phyloP scores from a whole-genome alignment of 2,888 invertebrate genomes.

The Microctonus hyperodae region DNA sequence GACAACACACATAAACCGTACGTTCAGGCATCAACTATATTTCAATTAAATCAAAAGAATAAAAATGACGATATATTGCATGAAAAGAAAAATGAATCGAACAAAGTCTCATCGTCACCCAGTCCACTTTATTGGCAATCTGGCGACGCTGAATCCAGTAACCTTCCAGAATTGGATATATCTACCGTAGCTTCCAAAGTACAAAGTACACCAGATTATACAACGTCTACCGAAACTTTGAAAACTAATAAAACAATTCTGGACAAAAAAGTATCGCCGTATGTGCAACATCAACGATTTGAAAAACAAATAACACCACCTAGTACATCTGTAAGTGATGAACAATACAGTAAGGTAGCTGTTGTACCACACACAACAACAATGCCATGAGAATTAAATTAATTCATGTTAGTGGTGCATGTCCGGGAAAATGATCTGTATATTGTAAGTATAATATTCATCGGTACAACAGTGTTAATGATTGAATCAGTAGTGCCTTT shows the following conservation, averaged over 20 bases:
- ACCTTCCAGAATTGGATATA: conserved; percentile 15
- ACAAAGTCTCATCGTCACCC: conserved; percentile 32
- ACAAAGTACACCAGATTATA: conserved; percentile 48
- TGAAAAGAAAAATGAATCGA: conserved; percentile 36
- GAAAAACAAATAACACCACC: conserved; percentile 41
- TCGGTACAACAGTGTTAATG: neutral
- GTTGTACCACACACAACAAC: conserved; percentile 48
- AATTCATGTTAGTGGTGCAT: conserved; percentile 4
- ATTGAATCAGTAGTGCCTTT: conserved; percentile 21
- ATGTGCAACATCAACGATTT: conserved; percentile 48
- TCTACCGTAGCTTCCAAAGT: neutral
- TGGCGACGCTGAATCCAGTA: conserved; percentile 33
- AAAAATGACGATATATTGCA: conserved; percentile 19
- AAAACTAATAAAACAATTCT: conserved; percentile 37
- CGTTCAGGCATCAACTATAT: conserved; percentile 45
- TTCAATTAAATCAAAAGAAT: conserved; percentile 43
- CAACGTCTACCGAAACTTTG: conserved; percentile 49
- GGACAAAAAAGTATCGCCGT: conserved; percentile 37
- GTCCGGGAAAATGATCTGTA: conserved; percentile 29
- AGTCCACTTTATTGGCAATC: conserved; percentile 43
- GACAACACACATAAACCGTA: conserved; percentile 42
- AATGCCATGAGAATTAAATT: conserved; percentile 46
- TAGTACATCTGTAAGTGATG: conserved; percentile 42
- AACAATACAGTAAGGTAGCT: conserved; percentile 56
- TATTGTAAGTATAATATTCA: conserved; percentile 30